phyloP scores from a whole-genome alignment of 1,140 invertebrate genomes.

The Tetranychus urticae region DNA sequence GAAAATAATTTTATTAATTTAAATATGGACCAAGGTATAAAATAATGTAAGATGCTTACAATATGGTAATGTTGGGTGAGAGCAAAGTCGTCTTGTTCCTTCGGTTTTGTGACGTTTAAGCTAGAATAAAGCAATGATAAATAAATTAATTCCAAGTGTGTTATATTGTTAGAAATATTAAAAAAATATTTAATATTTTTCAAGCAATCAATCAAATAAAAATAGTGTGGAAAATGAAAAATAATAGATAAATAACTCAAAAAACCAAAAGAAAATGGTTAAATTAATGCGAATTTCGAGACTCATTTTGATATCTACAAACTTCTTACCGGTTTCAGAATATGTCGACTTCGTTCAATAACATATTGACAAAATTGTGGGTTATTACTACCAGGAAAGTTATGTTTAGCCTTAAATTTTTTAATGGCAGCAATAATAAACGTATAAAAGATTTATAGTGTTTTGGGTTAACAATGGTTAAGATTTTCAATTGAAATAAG shows the following conservation, averaged over 20 bases:
- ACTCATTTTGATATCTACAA: not conserved
- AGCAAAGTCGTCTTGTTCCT: slow-evolving; percentile 76
- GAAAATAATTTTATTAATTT: slow-evolving; percentile 2
- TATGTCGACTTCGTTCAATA: slow-evolving; percentile 71
- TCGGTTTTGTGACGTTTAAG: slow-evolving; percentile 39
- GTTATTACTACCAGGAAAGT: slow-evolving; percentile 80
- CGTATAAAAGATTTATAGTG: not conserved
- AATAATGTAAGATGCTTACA: slow-evolving; percentile 36
- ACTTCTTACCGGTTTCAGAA: slow-evolving; percentile 67
- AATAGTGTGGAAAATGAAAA: slow-evolving; percentile 5
- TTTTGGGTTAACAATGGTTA: not conserved
- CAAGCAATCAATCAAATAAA: not conserved
- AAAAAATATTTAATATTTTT: not conserved
- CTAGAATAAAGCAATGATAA: slow-evolving; percentile 15
- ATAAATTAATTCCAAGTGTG: not conserved
- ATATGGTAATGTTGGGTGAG: slow-evolving; percentile 76
- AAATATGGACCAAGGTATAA: not conserved
- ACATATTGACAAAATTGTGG: slow-evolving; percentile 78
- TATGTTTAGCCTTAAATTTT: slow-evolving; percentile 10
- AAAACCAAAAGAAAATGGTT: too few species aligned
- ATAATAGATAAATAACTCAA: slow-evolving; percentile 1
- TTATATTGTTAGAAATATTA: not conserved
- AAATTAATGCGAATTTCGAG: too few species aligned
- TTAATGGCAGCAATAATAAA: slow-evolving; percentile 2
- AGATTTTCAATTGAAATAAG: not conserved